Evolutionary conservation across 2,888 invertebrate genomes (phyloP), one percentile per base, ranked within the genome.

Genomic region (Bellardia bayeri): DNA sequence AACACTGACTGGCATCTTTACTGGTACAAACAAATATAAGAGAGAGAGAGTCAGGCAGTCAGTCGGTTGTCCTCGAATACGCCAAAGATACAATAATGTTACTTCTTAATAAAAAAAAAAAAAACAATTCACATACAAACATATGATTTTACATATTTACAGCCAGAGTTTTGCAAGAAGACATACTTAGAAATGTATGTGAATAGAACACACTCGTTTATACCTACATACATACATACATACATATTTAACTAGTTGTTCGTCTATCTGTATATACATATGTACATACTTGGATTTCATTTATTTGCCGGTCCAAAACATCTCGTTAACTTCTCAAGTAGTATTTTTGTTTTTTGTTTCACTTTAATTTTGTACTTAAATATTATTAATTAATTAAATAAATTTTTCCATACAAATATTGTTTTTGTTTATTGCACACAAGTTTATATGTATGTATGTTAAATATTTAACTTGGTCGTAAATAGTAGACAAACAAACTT

Each of bases 361-460:
- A 13, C 64, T 83, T 74, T 33, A 45, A n/a, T 85, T 78, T 75
- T 69, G 54, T 82, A 45, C 56, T 81, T 84, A 45, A 45, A 45
- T 45, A 89, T 76, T 89, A 90, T 90, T 91, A 75, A 85, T 76
- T 86, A 86, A 86, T 64, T 85, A 81, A 75, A 82, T 64, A 71
- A 71, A 78, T 56, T 74, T 68, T 75, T 54, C 33, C 64, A 16
- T 23, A 74, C 45, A 33, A 14, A 13, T 5, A 45, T 61, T 42
- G 30, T 56, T 71, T 78, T 78, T 56, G 56, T 78, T 83, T 69
- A 37, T 64, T 78, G 23, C 42, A 42, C 6, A 78, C 42, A 56
- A 66, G 40, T 54, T 72, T 54, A 6, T n/a, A 71, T 61, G 40
- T 54, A 64, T 42, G 3, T n/a, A 71, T 61, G 14, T 30, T 80